phyloP scores from a whole-genome alignment of 2,113 vertebrate genomes.

The Scomber colias region DNA sequence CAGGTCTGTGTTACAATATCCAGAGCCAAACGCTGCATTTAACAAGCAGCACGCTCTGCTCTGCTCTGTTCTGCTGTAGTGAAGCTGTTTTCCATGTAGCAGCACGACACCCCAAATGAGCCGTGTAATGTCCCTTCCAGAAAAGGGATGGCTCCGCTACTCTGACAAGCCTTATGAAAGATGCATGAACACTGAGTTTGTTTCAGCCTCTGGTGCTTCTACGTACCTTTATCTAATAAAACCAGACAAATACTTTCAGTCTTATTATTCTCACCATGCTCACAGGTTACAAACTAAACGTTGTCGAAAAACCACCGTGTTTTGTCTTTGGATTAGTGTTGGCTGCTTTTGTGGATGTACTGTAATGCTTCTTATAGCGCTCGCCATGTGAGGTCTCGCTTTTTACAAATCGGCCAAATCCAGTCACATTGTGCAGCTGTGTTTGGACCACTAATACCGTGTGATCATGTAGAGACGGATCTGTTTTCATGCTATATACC shows the following conservation, averaged over 20 bases:
- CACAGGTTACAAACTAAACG: neutral
- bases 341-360: neutral
- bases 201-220: constrained; percentile 28
- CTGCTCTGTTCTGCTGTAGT: constrained; percentile 20
- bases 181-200: constrained; percentile 59
- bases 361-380: neutral
- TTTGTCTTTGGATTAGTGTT: constrained; percentile 9
- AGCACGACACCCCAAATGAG: constrained; percentile 72
- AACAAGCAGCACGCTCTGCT: constrained; percentile 28
- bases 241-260: neutral
- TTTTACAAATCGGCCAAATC: constrained; percentile 2
- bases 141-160: constrained; percentile 36
- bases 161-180: constrained; percentile 69
- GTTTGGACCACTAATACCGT: neutral
- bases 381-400: neutral
- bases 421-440: neutral
- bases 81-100: constrained; percentile 55
- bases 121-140: constrained; percentile 70
- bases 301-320: neutral
- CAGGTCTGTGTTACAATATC: constrained; percentile 27
- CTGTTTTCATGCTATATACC: constrained; percentile 6
- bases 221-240: constrained; percentile 21
- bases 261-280: constrained; percentile 16
- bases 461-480: neutral
- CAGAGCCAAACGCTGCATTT: constrained; percentile 15